Evolutionary conservation across 2,113 vertebrate species (phyloP), one percentile per base, ranked within the genome.

Genomic region (Pollachius pollachius): DNA sequence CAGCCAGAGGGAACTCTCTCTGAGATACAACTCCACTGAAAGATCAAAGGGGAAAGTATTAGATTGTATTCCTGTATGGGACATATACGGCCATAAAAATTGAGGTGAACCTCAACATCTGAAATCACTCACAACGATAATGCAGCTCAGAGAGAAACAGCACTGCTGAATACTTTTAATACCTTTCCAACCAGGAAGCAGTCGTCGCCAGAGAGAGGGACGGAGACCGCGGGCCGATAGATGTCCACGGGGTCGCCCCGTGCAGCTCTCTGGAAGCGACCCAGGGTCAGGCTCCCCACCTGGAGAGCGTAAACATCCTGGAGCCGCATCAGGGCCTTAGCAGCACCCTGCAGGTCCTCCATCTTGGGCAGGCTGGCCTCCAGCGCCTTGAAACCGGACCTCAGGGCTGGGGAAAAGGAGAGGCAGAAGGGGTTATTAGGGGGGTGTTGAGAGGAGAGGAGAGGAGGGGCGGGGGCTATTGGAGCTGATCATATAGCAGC

Each of bases 171-270:
- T 48, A 48, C 41, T 48, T 2, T 48, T 0, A 25, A 4, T 86
- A 98, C 96, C 94, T 99, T 99, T 75, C 97, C 97, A 57, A 99
- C 90, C 0, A 95, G 92, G 82, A 97, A 98, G 84, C 96, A 98
- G 88, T 99, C 96, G 0, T 97, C 95, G 0, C 94, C 96, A 0
- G 96, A 94, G 73, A 98, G 93, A 0, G 84, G 60, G 25, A 92
- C 64, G 0, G 81, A 90, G n/a, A 81, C 84, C 0, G 74, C 0
- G 0, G 95, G 94, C 30, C 64, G 90, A 87, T 93, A 95, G 48
- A 97, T 72, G 13, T 94, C 89, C 63, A 87, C 52, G 0, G 62
- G 62, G 0, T 82, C 16, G 0, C 88, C 72, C 58, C 84, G 48
- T 0, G 86, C 71, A 2, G 82, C 65, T 41, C 79, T 91, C 82